These are phyloP conservation scores for Denticeps clupeoides DNA, from an alignment of 2,797 vertebrate species.

Conservation along the genomic window DNA sequence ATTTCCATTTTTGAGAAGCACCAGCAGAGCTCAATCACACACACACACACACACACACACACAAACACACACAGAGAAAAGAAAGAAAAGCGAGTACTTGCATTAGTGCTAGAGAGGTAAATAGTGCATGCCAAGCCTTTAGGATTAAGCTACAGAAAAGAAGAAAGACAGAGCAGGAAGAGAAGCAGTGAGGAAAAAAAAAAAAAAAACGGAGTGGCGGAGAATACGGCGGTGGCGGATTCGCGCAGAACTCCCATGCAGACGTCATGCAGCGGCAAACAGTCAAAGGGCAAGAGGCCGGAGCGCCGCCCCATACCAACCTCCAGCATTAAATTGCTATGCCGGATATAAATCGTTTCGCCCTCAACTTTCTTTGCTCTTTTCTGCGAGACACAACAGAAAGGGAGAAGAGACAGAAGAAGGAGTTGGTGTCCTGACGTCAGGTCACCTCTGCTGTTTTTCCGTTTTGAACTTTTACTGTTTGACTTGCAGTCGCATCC, in stretches of 20 bases:
- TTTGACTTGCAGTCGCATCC: constrained; percentile 19
- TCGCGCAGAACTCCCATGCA: constrained; percentile 26
- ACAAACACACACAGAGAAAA: constrained; percentile 8
- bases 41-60: constrained; percentile 8
- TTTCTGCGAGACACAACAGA: constrained; percentile 75
- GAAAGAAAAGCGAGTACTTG: constrained; percentile 50
- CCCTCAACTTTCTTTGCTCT: constrained; percentile 98
- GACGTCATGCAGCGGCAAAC: constrained; percentile 23
- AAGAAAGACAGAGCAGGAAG: constrained; percentile 18
- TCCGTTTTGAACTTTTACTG: constrained; percentile 15
- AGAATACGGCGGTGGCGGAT: constrained; percentile 11
- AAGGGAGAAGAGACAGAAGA: constrained; percentile 20
- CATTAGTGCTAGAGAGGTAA: constrained; percentile 56
- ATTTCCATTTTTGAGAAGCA: constrained; percentile 19
- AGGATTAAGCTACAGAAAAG: constrained; percentile 43
- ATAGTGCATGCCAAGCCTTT: constrained; percentile 62
- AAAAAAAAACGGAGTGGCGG: constrained; percentile 43
- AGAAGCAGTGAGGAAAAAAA: constrained; percentile 21
- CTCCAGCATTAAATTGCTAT: constrained; percentile 99
- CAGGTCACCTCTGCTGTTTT: constrained; percentile 19
- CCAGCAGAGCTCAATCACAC: constrained; percentile 3
- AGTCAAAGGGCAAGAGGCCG: constrained; percentile 18
- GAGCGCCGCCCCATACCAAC: constrained; percentile 87
- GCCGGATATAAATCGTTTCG: constrained; percentile 99
- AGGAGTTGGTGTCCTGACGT: constrained; percentile 43